These are phyloP conservation scores for Ctenodactylus gundi DNA, from an alignment of 2,113 vertebrate species.

Conservation along the genomic window DNA sequence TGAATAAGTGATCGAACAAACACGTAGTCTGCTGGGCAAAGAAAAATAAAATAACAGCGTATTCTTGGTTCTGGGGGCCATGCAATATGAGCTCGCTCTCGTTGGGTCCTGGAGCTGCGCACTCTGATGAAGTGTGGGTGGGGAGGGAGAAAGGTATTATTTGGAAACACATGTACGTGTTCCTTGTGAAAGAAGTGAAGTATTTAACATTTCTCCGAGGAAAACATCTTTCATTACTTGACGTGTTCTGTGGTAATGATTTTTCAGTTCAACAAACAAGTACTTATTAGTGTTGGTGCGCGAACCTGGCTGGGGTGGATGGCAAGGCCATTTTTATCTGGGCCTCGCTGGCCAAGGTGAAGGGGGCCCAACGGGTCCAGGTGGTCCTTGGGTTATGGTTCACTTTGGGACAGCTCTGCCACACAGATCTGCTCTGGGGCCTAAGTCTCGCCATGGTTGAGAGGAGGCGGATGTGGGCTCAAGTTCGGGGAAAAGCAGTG, in stretches of 20 bases:
- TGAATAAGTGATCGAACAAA: slow-evolving; percentile 76
- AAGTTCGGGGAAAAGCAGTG: neutral
- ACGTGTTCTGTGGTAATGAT: slow-evolving; percentile 28
- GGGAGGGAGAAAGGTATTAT: slow-evolving; percentile 62
- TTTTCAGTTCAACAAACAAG: slow-evolving; percentile 75
- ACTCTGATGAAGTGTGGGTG: slow-evolving; percentile 69
- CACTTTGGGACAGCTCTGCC: neutral
- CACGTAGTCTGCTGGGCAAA: slow-evolving; percentile 68
- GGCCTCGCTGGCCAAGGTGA: neutral
- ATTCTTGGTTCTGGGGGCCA: slow-evolving; percentile 65
- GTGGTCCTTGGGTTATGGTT: neutral
- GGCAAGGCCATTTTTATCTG: neutral
- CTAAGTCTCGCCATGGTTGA: too few species aligned
- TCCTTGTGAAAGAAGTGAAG: slow-evolving; percentile 65
- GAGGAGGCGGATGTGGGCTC: neutral
- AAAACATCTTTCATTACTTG: slow-evolving; percentile 75
- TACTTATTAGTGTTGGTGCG: slow-evolving; percentile 37
- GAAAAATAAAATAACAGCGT: slow-evolving; percentile 69
- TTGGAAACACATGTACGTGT: slow-evolving; percentile 74
- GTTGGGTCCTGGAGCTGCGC: slow-evolving; percentile 62
- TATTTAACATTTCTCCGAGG: slow-evolving; percentile 76
- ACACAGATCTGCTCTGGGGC: fast-evolving
- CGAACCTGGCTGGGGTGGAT: slow-evolving; percentile 30
- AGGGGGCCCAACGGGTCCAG: slow-evolving; percentile 20
- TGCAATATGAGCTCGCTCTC: slow-evolving; percentile 64